phyloP scores from a whole-genome alignment of 2,113 vertebrate genomes.

The Lamprotornis superbus region DNA sequence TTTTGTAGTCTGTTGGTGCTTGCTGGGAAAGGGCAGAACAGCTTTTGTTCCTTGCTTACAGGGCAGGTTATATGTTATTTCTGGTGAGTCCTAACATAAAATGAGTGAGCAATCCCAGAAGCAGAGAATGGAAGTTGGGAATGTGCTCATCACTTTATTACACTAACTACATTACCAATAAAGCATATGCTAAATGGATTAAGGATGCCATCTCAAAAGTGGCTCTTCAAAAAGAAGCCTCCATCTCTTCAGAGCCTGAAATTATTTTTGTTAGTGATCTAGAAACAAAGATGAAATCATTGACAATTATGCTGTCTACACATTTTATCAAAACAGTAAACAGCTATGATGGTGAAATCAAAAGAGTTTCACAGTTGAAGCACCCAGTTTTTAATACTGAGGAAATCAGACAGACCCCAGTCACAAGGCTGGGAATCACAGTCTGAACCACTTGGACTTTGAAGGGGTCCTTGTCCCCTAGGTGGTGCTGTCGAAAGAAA shows the following conservation, averaged over 20 bases:
- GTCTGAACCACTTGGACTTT: not conserved
- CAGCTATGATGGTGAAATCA: not conserved
- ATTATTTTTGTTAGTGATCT: not conserved
- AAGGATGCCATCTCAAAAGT: not conserved
- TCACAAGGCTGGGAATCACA: not conserved
- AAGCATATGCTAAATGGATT: not conserved
- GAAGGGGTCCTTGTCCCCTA: not conserved
- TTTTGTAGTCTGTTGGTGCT: not conserved
- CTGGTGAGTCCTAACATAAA: not conserved
- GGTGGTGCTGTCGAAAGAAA: slow-evolving; percentile 25
- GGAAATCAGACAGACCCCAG: not conserved
- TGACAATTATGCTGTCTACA: not conserved
- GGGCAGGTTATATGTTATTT: not conserved
- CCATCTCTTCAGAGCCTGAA: not conserved
- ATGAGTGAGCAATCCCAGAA: not conserved
- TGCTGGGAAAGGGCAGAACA: not conserved
- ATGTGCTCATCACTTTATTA: not conserved
- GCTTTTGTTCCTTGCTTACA: not conserved
- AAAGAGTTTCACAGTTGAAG: not conserved
- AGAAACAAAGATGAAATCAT: not conserved
- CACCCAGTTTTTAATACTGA: not conserved
- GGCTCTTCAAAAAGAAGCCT: not conserved
- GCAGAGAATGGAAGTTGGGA: not conserved
- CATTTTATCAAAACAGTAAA: not conserved
- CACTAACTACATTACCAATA: not conserved